Conservation (phyloP, 2,888 invertebrate species). For the Leptopterna dolabrata region DNA sequence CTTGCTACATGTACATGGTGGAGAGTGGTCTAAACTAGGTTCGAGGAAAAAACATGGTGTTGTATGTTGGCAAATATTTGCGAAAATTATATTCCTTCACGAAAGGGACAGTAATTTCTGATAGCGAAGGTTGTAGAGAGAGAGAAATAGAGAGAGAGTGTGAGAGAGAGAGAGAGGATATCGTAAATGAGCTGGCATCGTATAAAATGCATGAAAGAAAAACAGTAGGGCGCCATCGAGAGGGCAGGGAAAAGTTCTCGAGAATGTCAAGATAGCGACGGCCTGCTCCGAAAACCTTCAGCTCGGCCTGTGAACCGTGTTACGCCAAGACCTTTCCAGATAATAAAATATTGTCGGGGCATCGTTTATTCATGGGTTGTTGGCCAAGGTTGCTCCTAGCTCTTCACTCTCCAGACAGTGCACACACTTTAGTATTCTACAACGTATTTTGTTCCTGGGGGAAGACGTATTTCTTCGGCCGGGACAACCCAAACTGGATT, state of each 20-base stretch:
- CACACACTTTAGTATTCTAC: not conserved
- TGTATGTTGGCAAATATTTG: no score
- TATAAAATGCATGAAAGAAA: not conserved
- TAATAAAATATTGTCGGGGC: not conserved
- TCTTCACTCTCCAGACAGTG: not conserved
- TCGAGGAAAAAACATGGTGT: no score
- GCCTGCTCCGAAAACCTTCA: not conserved
- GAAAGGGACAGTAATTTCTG: no score
- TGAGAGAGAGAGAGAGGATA: no score
- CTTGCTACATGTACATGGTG: no score
- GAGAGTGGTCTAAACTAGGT: no score
- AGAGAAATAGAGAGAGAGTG: no score
- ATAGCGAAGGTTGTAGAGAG: no score
- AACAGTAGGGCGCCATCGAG: not conserved
- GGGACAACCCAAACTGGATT: not conserved
- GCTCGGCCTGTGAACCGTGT: not conserved
- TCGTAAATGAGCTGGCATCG: no score
- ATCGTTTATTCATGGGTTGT: conserved; percentile 15
- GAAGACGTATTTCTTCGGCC: not conserved
- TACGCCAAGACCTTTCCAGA: not conserved
- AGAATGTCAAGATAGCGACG: not conserved
- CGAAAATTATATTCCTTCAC: no score
- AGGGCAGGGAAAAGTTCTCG: not conserved
- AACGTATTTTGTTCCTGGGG: not conserved
- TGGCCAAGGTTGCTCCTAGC: not conserved